phyloP scores from a whole-genome alignment of 2,888 invertebrate genomes.

The Ophion ellenae region DNA sequence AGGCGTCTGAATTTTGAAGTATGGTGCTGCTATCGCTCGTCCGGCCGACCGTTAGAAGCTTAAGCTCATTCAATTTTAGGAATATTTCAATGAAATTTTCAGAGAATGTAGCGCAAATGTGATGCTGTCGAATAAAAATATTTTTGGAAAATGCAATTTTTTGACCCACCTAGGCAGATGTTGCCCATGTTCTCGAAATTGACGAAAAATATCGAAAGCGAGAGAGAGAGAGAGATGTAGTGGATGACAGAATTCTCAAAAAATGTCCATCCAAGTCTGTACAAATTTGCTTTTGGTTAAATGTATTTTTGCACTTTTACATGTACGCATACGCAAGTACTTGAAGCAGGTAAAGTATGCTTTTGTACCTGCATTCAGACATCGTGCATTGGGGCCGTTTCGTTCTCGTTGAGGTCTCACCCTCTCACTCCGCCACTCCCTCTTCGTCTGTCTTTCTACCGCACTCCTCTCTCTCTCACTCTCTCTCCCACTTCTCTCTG shows the following conservation, averaged over 20 bases:
- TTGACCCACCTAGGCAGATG: no score
- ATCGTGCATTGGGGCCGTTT: slow-evolving; percentile 33
- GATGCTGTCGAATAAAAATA: no score
- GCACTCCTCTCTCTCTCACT: not conserved
- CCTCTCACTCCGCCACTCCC: not conserved
- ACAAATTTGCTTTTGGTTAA: not conserved
- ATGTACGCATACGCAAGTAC: not conserved
- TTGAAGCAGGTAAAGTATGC: slow-evolving; percentile 45
- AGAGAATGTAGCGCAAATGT: no score
- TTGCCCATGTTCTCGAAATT: not conserved
- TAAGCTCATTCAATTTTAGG: no score
- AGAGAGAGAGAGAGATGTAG: not conserved
- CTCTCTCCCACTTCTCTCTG: not conserved
- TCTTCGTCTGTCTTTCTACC: not conserved
- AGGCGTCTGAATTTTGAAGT: no score
- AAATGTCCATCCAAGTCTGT: no score
- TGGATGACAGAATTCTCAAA: not conserved
- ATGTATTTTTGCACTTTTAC: not conserved
- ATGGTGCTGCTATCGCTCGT: no score
- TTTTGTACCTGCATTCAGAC: slow-evolving; percentile 27
- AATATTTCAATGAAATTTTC: no score
- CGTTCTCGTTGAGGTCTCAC: slow-evolving; percentile 8
- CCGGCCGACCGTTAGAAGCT: no score
- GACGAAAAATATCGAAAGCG: not conserved
- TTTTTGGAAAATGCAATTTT: no score